Percentiles rank a stretch among this genome's conserved stretches.
These are phyloP conservation scores for Reinhardtius hippoglossoides DNA, from an alignment of 2,113 vertebrate genomes.

Conservation along the genomic window DNA sequence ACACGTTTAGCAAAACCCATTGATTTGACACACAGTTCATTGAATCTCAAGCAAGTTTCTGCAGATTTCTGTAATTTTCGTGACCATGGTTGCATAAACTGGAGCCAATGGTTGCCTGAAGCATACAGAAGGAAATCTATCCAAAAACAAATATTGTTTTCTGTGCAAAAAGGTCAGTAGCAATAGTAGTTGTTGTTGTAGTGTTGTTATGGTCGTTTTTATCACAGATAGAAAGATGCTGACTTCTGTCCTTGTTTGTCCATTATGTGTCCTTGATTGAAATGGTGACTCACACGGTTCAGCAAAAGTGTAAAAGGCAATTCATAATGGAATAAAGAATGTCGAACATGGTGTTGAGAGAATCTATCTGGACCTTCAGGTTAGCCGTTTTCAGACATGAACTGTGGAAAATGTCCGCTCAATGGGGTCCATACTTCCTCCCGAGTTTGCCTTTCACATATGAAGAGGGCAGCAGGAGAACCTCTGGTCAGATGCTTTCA, in stretches of 20 bases:
- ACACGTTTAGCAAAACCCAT: neutral
- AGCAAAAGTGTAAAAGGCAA: neutral
- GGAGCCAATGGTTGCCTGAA: neutral
- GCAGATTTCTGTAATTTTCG: neutral
- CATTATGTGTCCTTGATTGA: neutral
- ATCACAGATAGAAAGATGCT: neutral
- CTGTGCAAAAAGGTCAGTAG: constrained; percentile 6
- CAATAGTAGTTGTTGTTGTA: constrained; percentile 6
- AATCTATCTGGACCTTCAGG: too few species aligned
- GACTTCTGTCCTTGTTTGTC: neutral
- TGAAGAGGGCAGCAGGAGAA: too few species aligned
- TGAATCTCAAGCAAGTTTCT: neutral
- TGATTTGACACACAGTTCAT: neutral
- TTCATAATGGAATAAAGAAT: neutral
- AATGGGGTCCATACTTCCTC: too few species aligned
- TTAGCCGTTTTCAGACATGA: too few species aligned
- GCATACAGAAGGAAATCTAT: constrained; percentile 23
- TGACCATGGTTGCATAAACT: constrained; percentile 18
- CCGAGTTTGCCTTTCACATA: too few species aligned
- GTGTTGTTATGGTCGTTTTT: neutral
- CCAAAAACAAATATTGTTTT: neutral
- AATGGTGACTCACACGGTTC: neutral
- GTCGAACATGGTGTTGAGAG: neutral
- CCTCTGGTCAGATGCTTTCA: too few species aligned
- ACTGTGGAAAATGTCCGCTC: too few species aligned